Evolutionary conservation across 2,113 vertebrate genomes (phyloP).

Genomic region (Chaenogobius annularis): DNA sequence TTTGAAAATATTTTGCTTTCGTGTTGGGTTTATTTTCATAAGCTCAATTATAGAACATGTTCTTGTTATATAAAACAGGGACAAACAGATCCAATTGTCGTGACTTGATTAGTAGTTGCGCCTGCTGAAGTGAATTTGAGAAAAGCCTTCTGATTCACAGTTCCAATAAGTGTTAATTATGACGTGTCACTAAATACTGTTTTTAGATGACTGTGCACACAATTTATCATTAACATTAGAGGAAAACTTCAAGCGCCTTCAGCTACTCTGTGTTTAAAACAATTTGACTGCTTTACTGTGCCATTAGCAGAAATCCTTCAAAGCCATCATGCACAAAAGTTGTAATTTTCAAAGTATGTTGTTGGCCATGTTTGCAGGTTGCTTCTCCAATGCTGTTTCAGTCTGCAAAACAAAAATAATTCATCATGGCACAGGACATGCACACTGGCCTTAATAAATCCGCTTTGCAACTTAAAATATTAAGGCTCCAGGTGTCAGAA

Average conservation of each 20-base stretch:
- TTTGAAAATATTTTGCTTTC: neutral
- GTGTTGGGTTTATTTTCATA: conserved; percentile 16
- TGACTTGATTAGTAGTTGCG: neutral
- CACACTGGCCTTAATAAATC: neutral
- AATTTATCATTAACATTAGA: conserved; percentile 11
- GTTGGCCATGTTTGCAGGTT: neutral
- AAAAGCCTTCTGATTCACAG: neutral
- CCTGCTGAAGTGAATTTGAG: neutral
- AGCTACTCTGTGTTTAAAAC: conserved; percentile 6
- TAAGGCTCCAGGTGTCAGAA: neutral
- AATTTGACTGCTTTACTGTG: conserved; percentile 1
- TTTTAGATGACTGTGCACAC: conserved; percentile 4
- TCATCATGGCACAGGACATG: neutral
- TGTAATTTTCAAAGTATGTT: conserved; percentile 1
- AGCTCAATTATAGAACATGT: conserved; percentile 34
- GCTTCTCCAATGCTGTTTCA: neutral
- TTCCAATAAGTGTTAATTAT: conserved; percentile 8
- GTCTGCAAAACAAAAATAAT: neutral
- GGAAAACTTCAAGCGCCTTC: neutral
- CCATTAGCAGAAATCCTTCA: conserved; percentile 8
- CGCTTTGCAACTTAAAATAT: neutral
- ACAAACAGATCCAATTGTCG: neutral
- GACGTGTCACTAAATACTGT: neutral
- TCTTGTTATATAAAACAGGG: conserved; percentile 17
- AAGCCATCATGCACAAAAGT: conserved; percentile 4